Evolutionary conservation across 2,113 vertebrate genomes (phyloP).

Genomic region (Crotalus helleri): DNA sequence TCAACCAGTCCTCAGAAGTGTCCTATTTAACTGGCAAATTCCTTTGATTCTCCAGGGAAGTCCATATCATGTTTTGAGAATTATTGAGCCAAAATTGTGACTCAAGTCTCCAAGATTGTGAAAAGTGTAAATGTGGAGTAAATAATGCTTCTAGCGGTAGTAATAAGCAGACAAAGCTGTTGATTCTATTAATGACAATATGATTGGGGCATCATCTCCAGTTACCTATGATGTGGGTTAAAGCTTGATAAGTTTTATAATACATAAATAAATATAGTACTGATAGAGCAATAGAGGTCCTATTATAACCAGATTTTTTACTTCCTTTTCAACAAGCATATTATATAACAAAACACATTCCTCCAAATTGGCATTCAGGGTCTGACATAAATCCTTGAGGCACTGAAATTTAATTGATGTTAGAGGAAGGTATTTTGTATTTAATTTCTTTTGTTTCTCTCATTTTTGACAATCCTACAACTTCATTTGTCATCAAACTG

Average conservation of each 20-base stretch:
- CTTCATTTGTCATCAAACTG: not conserved
- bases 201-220: not conserved
- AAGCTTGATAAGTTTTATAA: slow-evolving; percentile 13
- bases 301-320: not conserved
- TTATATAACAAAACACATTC: slow-evolving; percentile 12
- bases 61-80: not conserved
- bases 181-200: slow-evolving; percentile 10
- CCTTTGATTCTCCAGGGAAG: not conserved
- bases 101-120: not conserved
- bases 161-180: not conserved
- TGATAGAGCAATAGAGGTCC: not conserved
- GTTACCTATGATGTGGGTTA: slow-evolving; percentile 4
- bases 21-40: not conserved
- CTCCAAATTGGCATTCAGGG: fast-evolving
- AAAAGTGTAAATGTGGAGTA: not conserved
- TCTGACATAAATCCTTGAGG: not conserved
- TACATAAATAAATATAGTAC: slow-evolving; percentile 12
- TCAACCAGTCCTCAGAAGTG: not conserved
- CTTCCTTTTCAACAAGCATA: not conserved
- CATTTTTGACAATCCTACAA: not conserved
- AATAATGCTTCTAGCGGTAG: not conserved
- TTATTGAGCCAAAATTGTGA: not conserved
- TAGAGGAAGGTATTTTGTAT: not conserved
- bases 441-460: slow-evolving; percentile 12
- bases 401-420: slow-evolving; percentile 14